Evolutionary conservation across 2,888 invertebrate species (phyloP), one percentile per base, ranked within the genome.

Genomic region (Nomada flava): DNA sequence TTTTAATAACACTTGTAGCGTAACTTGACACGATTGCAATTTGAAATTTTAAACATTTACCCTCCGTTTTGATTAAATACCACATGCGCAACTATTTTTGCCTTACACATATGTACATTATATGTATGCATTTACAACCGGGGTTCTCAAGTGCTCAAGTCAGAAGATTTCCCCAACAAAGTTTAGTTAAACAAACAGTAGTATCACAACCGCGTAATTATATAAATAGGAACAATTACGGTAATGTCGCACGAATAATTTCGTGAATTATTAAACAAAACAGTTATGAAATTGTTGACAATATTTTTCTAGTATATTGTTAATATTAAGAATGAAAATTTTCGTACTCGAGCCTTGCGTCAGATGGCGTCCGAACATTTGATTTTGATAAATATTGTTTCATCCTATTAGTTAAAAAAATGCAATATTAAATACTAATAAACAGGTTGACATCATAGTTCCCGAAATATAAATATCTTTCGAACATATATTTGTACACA

Each of bases 111-210:
- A 26, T 57, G 4, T 52, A 52, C 18, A 10, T 53, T 53, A 52
- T 9, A 36, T 7, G 7, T 36, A 7, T 18, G 29, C 18, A 52
- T 62, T 47, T 53, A 18, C n/a, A 26, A 42, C 53, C 78, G 67
- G 1, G 79, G 63, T 59, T 80, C 79, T 50, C 67, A 71, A 65
- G 1, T 7, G 13, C 79, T 50, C 67, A 71, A 70, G 1, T 2
- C 18, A 42, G 11, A 18, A 23, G 10, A 47, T 47, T 13, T 15
- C 4, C 15, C n/a, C 9, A 53, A 53, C 20, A n/a, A 1, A n/a
- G 10, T 5, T 53, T n/a, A 20, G 36, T 36, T n/a, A 53, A 10
- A 18, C 2, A 20, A 53, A n/a, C 20, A 53, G 10, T 1, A n/a
- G n/a, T 18, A 53, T 20, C n/a, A 53, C 18, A 20, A 2, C 4